phyloP scores from a whole-genome alignment of 1,140 invertebrate species.

The Mesaphorura yosii region DNA sequence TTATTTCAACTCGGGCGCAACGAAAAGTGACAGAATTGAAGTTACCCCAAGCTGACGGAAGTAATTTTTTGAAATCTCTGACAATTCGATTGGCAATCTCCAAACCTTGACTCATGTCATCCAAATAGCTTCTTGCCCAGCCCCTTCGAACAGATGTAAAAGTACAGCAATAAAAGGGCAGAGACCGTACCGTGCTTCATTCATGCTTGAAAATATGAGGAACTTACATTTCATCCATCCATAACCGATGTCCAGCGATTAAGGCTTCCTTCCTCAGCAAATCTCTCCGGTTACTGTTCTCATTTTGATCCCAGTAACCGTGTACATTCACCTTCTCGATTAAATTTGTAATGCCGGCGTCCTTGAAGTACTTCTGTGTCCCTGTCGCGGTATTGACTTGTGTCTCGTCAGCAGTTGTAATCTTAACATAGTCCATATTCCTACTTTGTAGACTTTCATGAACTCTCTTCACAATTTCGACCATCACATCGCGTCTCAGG shows the following conservation, averaged over 20 bases:
- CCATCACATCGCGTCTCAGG: conserved; percentile 6
- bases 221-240: conserved; percentile 29
- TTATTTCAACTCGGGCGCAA: too few species aligned
- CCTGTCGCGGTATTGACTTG: conserved; percentile 15
- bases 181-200: neutral
- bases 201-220: conserved; percentile 1
- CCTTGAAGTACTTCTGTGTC: conserved; percentile 13
- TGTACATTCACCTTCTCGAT: conserved; percentile 24
- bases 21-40: too few species aligned
- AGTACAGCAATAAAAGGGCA: neutral
- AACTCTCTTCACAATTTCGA: neutral
- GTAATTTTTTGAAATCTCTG: conserved; percentile 15
- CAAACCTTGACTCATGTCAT: conserved; percentile 20
- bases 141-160: neutral
- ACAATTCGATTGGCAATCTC: conserved; percentile 18
- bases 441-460: neutral
- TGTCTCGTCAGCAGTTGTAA: conserved; percentile 18
- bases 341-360: conserved; percentile 4
- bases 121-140: neutral
- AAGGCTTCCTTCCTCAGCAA: conserved; percentile 8
- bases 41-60: conserved; percentile 24
- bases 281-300: conserved; percentile 11
- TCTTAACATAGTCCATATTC: conserved; percentile 2
- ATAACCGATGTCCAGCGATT: conserved; percentile 18
- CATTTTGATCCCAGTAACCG: conserved; percentile 20